These are phyloP conservation scores for Solea solea DNA, from an alignment of 2,113 vertebrate species.

Conservation along the genomic window DNA sequence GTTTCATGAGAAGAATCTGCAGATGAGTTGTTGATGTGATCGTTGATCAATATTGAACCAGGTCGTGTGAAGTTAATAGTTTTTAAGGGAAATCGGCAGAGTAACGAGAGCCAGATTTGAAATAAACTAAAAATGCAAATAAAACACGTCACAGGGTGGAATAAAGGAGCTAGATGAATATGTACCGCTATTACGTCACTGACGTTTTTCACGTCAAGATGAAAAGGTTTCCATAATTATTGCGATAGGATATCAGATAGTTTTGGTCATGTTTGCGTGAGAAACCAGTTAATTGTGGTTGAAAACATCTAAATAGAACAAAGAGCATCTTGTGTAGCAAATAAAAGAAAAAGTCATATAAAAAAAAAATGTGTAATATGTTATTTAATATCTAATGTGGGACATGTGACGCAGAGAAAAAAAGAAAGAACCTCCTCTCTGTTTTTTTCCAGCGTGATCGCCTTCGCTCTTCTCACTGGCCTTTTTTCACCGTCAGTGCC, in stretches of 20 bases:
- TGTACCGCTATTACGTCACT: no score
- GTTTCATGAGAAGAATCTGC: not conserved
- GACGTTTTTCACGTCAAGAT: no score
- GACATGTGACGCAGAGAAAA: constrained; percentile 12
- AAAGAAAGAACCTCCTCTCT: constrained; percentile 1
- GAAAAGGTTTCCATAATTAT: no score
- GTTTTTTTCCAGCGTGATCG: constrained; percentile 23
- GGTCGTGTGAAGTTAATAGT: no score
- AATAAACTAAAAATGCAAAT: no score
- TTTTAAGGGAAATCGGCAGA: not conserved
- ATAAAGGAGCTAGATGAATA: no score
- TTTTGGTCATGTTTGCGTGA: no score
- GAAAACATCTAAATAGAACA: no score
- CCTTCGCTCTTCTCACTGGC: constrained; percentile 17
- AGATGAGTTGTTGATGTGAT: not conserved
- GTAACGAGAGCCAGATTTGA: not conserved
- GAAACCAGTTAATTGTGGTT: no score
- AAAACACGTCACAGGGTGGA: no score
- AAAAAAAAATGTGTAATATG: not conserved
- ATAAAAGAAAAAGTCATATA: not conserved
- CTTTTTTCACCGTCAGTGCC: not conserved
- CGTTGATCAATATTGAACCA: not conserved
- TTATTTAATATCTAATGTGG: not conserved
- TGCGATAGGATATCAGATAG: no score
- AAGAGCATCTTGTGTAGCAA: no score